These are phyloP conservation scores for Mallateleia sp. DNA, from an alignment of 2,888 invertebrate species.

Conservation along the genomic window DNA sequence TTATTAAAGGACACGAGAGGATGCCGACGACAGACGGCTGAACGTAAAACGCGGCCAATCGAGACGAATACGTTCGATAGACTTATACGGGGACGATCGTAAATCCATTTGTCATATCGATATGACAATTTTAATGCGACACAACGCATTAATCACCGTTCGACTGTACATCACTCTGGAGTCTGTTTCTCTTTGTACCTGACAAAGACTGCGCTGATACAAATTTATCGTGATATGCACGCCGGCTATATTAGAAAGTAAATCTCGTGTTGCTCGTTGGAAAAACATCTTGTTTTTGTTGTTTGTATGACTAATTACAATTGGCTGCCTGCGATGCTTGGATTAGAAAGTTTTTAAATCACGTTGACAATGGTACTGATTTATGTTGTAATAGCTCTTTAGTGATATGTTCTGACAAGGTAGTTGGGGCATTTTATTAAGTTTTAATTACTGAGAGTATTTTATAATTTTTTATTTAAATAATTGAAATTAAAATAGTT, in stretches of 20 bases:
- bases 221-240: conserved; percentile 45
- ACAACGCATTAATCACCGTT: conserved; percentile 62
- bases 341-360: conserved; percentile 11
- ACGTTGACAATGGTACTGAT: background rate
- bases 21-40: conserved; percentile 74
- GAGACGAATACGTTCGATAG: conserved; percentile 46
- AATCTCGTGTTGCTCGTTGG: conserved; percentile 30
- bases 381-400: background rate
- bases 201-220: conserved; percentile 46
- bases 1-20: conserved; percentile 79
- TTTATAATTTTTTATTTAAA: too few species aligned
- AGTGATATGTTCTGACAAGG: background rate
- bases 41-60: conserved; percentile 59
- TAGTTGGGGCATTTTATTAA: background rate
- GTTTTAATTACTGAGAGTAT: too few species aligned
- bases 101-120: conserved; percentile 73
- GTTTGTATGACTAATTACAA: conserved; percentile 31
- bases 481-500: too few species aligned
- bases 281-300: conserved; percentile 42
- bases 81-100: conserved; percentile 50
- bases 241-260: conserved; percentile 51
- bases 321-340: background rate
- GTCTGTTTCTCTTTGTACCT: conserved; percentile 52
- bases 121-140: conserved; percentile 72
- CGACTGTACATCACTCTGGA: conserved; percentile 44